Conservation (phyloP, 2,888 invertebrate species). For the Molorchus minor region DNA sequence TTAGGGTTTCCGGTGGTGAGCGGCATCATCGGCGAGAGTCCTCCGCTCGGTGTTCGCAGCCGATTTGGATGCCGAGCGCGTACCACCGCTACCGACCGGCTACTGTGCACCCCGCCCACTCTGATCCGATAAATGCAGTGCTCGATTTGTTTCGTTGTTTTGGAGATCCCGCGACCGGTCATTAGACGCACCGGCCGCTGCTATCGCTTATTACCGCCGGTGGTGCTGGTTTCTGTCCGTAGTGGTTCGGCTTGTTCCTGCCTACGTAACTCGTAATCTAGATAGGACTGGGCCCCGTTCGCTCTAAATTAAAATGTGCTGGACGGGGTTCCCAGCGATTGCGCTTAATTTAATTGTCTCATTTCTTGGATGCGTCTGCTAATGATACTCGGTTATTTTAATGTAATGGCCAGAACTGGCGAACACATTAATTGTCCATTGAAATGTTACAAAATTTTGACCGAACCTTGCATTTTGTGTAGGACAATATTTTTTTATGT, state of each 20-base stretch:
- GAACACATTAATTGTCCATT: too few relatives aligned
- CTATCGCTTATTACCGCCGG: constrained; percentile 45
- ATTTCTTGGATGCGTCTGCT: neutral
- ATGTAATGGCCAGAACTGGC: too few relatives aligned
- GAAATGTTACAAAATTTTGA: too few relatives aligned
- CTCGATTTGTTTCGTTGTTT: constrained; percentile 58
- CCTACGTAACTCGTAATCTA: constrained; percentile 47
- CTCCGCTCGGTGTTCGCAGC: constrained; percentile 39
- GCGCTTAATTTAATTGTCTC: neutral
- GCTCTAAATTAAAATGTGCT: constrained; percentile 27
- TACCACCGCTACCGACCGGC: constrained; percentile 52
- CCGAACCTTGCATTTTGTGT: too few relatives aligned
- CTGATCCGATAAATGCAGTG: constrained; percentile 61
- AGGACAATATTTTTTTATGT: too few relatives aligned
- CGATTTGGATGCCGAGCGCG: constrained; percentile 59
- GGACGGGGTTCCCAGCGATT: neutral
- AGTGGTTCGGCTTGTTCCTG: constrained; percentile 43
- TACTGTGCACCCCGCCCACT: constrained; percentile 59
- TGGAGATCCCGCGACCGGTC: constrained; percentile 48
- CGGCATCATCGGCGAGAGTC: constrained; percentile 37
- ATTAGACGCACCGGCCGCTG: constrained; percentile 54
- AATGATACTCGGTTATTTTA: neutral
- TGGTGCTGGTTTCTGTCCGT: constrained; percentile 39
- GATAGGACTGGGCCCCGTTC: constrained; percentile 17
- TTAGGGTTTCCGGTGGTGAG: constrained; percentile 60